phyloP scores from a whole-genome alignment of 2,113 vertebrate species.

The Poeciliopsis turrubarensis region DNA sequence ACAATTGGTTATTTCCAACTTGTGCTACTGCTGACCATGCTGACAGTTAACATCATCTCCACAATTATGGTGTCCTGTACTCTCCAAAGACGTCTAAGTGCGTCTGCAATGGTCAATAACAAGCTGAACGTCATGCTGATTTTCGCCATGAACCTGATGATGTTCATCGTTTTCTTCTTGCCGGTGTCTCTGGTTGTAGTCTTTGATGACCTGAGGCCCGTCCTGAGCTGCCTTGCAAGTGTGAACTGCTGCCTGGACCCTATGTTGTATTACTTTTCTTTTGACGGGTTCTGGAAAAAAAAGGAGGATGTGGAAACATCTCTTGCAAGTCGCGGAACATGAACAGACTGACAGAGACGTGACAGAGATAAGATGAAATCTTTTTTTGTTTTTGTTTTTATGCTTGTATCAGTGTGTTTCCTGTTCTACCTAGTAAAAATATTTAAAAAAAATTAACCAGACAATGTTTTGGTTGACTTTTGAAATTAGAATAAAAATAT shows the following conservation, averaged over 20 bases:
- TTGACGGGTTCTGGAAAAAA: slow-evolving; percentile 71
- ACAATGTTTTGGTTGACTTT: background rate
- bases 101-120: slow-evolving; percentile 44
- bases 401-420: background rate
- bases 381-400: background rate
- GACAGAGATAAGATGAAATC: background rate
- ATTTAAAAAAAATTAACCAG: background rate
- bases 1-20: slow-evolving; percentile 2
- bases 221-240: slow-evolving; percentile 58
- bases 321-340: background rate
- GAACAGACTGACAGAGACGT: background rate
- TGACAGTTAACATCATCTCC: slow-evolving; percentile 61
- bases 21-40: slow-evolving; percentile 42
- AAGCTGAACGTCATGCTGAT: slow-evolving; percentile 70
- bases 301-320: slow-evolving; percentile 37
- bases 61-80: slow-evolving; percentile 60
- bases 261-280: slow-evolving; percentile 72
- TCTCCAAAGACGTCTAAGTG: slow-evolving; percentile 27
- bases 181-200: slow-evolving; percentile 44
- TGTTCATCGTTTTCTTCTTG: slow-evolving; percentile 69
- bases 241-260: slow-evolving; percentile 73
- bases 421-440: background rate
- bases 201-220: fast-evolving
- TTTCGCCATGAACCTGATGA: slow-evolving; percentile 66
- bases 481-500: background rate